Percentiles rank a stretch among this genome's conserved stretches.
Evolutionary conservation across 2,113 vertebrate genomes (phyloP).

Genomic region (Corvus hawaiiensis): DNA sequence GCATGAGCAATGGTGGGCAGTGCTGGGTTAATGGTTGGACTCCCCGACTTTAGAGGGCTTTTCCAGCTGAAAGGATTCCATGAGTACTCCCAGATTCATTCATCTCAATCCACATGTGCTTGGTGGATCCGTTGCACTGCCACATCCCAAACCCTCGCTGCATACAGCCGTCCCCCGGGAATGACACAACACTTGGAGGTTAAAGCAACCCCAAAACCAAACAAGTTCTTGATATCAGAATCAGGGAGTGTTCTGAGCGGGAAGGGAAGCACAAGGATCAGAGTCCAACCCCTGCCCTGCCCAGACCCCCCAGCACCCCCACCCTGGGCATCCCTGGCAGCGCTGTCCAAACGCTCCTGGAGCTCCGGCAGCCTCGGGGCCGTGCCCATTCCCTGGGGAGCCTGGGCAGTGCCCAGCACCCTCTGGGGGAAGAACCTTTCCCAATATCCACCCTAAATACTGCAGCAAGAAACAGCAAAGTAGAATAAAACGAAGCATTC

Average conservation of each 20-base stretch:
- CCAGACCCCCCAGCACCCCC: not conserved
- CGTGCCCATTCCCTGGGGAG: not conserved
- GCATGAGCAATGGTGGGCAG: not conserved
- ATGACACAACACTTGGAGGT: not conserved
- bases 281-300: not conserved
- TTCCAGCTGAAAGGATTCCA: not conserved
- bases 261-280: not conserved
- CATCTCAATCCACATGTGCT: not conserved
- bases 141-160: not conserved
- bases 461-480: not conserved
- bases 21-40: not conserved
- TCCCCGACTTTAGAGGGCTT: not conserved
- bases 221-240: not conserved
- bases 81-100: not conserved
- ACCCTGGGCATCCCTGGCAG: not conserved
- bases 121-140: fast-evolving
- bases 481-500: not conserved
- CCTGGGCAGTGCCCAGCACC: not conserved
- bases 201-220: not conserved
- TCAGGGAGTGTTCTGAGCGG: not conserved
- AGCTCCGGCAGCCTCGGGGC: not conserved
- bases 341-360: fast-evolving
- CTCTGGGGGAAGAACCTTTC: not conserved
- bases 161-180: not conserved
- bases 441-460: not conserved